These are phyloP conservation scores for Salvelinus alpinus DNA, from an alignment of 2,113 vertebrate species.

Conservation along the genomic window DNA sequence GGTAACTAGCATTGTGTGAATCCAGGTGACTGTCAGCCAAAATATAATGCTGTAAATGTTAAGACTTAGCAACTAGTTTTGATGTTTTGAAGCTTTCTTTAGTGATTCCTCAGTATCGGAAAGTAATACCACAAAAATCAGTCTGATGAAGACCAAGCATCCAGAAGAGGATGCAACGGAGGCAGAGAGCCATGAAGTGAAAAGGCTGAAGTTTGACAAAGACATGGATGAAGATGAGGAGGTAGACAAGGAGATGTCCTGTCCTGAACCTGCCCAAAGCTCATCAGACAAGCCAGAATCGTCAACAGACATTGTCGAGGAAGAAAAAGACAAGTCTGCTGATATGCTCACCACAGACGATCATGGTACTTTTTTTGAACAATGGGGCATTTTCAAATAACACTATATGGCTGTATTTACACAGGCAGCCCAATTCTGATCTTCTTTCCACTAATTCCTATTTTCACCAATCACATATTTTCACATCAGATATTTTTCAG, in stretches of 20 bases:
- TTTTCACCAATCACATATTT: too few species aligned
- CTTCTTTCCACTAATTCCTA: too few species aligned
- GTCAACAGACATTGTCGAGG: conserved; percentile 72
- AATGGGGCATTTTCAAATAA: background rate
- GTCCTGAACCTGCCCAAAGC: conserved; percentile 68
- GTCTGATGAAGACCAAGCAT: conserved; percentile 85
- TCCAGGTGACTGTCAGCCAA: background rate
- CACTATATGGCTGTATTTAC: too few species aligned
- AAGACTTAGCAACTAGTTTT: background rate
- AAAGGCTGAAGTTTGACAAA: conserved; percentile 88
- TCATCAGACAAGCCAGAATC: conserved; percentile 68
- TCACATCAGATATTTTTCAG: too few species aligned
- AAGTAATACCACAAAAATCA: conserved; percentile 71
- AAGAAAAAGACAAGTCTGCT: conserved; percentile 62
- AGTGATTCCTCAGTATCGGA: conserved; percentile 81
- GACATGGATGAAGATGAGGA: conserved; percentile 66
- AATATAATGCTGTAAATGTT: background rate
- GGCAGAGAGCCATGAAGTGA: conserved; percentile 81
- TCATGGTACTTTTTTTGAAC: conserved; percentile 68
- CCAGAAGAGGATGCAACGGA: conserved; percentile 69
- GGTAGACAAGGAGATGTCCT: conserved; percentile 65
- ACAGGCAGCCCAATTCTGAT: too few species aligned
- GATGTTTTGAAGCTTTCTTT: conserved; percentile 22
- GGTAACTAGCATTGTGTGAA: conserved; percentile 64
- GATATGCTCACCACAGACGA: conserved; percentile 71